Evolutionary conservation across 2,888 invertebrate genomes (phyloP).

Genomic region (Drosophila atripex): DNA sequence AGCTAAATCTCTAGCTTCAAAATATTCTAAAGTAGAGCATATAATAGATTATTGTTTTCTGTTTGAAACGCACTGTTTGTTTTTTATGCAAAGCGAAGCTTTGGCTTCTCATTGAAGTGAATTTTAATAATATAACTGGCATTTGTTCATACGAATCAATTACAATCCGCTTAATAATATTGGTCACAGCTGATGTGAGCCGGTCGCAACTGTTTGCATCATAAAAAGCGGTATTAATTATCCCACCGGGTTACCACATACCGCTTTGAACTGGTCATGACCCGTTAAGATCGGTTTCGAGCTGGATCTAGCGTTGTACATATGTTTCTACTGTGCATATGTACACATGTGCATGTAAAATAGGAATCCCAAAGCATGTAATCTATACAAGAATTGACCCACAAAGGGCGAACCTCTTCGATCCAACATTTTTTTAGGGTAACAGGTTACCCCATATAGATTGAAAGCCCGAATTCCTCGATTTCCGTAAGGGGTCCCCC

Average conservation of each 20-base stretch:
- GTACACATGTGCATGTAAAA: too few species aligned
- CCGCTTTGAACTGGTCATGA: slow-evolving; percentile 59
- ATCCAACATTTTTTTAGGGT: too few species aligned
- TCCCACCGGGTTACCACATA: slow-evolving; percentile 22
- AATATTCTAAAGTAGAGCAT: neutral
- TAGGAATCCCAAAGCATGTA: too few species aligned
- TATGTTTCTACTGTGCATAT: too few species aligned
- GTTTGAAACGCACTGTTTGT: slow-evolving; percentile 11
- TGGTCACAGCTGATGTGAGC: slow-evolving; percentile 43
- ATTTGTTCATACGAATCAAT: slow-evolving; percentile 28
- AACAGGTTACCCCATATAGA: too few species aligned
- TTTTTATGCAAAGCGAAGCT: slow-evolving; percentile 14
- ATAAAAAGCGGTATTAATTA: slow-evolving; percentile 48
- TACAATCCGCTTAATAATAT: slow-evolving; percentile 37
- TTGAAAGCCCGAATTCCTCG: too few species aligned
- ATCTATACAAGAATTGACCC: too few species aligned
- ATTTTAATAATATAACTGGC: slow-evolving; percentile 7
- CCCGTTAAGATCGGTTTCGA: slow-evolving; percentile 49
- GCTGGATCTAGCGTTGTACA: neutral
- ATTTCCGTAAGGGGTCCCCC: too few species aligned
- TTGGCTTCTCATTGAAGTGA: slow-evolving; percentile 18
- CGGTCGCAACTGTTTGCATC: slow-evolving; percentile 48
- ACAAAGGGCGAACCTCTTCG: too few species aligned
- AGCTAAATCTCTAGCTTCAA: neutral
- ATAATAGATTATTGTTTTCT: neutral